Conservation (phyloP, 2,888 invertebrate species). For the Luffia ferchaultella region DNA sequence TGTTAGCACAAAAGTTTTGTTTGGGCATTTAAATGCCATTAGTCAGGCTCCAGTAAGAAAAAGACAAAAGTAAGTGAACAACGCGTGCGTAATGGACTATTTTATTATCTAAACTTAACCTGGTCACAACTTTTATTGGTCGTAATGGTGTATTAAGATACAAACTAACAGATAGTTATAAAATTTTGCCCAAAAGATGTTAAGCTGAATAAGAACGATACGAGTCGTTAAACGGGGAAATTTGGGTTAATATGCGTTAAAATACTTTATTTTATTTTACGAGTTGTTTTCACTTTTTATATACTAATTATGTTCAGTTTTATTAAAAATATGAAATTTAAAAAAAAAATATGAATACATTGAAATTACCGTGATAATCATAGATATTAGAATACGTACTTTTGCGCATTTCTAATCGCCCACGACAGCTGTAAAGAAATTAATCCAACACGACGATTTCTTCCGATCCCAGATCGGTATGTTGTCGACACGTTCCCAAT, state of each 20-base stretch:
- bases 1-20: not conserved
- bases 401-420: not conserved
- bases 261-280: no score
- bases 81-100: no score
- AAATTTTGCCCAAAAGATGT: not conserved
- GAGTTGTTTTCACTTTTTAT: not conserved
- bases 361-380: not conserved
- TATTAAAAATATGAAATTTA: not conserved
- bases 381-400: not conserved
- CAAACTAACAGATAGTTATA: not conserved
- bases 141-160: not conserved
- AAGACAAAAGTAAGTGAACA: no score
- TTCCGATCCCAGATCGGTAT: no score
- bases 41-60: no score
- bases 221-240: not conserved
- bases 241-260: no score
- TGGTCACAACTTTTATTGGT: not conserved
- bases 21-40: not conserved
- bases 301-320: not conserved
- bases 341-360: not conserved
- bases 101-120: not conserved
- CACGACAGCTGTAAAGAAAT: no score
- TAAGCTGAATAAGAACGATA: not conserved
- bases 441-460: no score
- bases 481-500: no score